phyloP scores from a whole-genome alignment of 2,888 invertebrate species.

The Cyclophora punctaria region DNA sequence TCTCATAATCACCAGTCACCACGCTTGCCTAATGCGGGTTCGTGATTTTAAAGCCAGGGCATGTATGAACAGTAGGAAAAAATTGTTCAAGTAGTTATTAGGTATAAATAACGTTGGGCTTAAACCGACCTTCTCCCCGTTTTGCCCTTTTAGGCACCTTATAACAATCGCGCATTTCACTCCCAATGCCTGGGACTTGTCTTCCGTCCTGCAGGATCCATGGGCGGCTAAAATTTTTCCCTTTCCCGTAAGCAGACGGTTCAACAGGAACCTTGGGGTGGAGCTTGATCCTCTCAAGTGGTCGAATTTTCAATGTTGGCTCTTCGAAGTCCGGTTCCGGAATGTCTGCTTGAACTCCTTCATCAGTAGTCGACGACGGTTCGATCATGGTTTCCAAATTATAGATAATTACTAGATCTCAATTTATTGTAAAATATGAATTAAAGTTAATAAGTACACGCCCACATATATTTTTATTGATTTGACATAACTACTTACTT shows the following conservation, averaged over 20 bases:
- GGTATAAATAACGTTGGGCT: background rate
- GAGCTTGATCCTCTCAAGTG: slow-evolving; percentile 51
- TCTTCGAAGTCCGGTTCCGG: slow-evolving; percentile 42
- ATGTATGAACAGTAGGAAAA: too few relatives aligned
- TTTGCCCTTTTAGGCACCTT: slow-evolving; percentile 41
- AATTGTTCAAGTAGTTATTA: background rate
- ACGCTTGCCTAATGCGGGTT: too few relatives aligned
- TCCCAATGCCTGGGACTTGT: slow-evolving; percentile 44
- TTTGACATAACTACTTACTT: too few relatives aligned
- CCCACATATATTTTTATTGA: too few relatives aligned
- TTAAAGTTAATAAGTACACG: too few relatives aligned
- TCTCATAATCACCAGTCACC: too few relatives aligned
- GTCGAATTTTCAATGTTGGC: slow-evolving; percentile 46
- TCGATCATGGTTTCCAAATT: slow-evolving; percentile 16
- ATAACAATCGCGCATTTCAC: slow-evolving; percentile 54
- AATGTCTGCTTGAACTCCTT: slow-evolving; percentile 53
- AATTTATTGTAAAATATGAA: too few relatives aligned
- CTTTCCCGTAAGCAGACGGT: slow-evolving; percentile 55
- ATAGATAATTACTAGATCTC: too few relatives aligned
- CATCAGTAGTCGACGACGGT: slow-evolving; percentile 25
- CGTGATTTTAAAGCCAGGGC: too few relatives aligned
- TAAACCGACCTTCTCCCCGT: slow-evolving; percentile 35
- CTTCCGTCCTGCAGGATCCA: slow-evolving; percentile 68
- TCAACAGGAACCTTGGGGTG: slow-evolving; percentile 59
- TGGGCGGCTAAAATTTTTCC: slow-evolving; percentile 51